Evolutionary conservation across 1,140 invertebrate species (phyloP).

Genomic region (Aleiodes sp.): DNA sequence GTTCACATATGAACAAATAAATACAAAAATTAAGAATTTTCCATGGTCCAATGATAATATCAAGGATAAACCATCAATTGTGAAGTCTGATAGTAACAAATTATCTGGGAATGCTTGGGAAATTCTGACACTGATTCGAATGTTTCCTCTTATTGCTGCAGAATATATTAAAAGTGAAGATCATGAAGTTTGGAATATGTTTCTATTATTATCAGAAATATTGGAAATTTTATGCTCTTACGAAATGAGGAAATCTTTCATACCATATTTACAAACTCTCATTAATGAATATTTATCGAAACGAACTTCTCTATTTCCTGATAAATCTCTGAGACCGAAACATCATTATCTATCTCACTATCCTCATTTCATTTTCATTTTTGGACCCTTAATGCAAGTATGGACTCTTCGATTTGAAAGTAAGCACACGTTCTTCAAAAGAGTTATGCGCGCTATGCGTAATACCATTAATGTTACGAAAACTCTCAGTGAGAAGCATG

Average conservation of each 20-base stretch:
- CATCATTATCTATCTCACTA: constrained; percentile 30
- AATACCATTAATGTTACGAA: not conserved
- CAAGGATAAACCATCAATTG: not conserved
- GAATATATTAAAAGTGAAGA: not conserved
- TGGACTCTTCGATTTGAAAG: constrained; percentile 26
- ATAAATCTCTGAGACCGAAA: constrained; percentile 20
- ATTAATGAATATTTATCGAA: constrained; percentile 15
- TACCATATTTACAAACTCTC: not conserved
- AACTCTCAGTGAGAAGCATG: not conserved
- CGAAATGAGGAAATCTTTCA: not conserved
- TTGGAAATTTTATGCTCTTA: not conserved
- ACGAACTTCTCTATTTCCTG: constrained; percentile 22
- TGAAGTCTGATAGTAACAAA: not conserved
- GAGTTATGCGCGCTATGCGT: not conserved
- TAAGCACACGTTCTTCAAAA: constrained; percentile 25
- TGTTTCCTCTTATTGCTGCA: not conserved
- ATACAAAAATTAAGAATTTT: not conserved
- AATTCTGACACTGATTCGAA: not conserved
- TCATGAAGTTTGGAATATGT: not conserved
- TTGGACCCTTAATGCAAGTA: constrained; percentile 29
- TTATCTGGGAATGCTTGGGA: not conserved
- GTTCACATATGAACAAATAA: not conserved
- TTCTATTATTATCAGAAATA: not conserved
- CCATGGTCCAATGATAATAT: constrained; percentile 29
- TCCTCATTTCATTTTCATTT: constrained; percentile 19